phyloP scores from a whole-genome alignment of 2,113 vertebrate genomes.

The western clawed frog (Xenopus tropicalis) region UCB_Xtro_10.0 CM004450.2:69913001-69913500 shows the following conservation, averaged over 20 bases:
- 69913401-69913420: too few relatives aligned
- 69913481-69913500: too few relatives aligned
- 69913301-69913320: constrained; percentile 2
- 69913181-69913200: constrained; percentile 1
- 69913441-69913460: too few relatives aligned
- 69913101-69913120: neutral
- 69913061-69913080: neutral
- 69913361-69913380: too few relatives aligned
- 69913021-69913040: neutral
- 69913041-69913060: constrained; percentile 9
- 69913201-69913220: constrained; percentile 1
- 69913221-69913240: constrained; percentile 11
- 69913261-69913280: neutral
- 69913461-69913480: too few relatives aligned
- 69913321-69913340: too few relatives aligned
- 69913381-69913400: too few relatives aligned
- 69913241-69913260: neutral
- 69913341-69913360: too few relatives aligned
- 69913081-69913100: neutral
- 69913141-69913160: neutral
- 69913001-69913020: too few relatives aligned
- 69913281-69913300: constrained; percentile 5
- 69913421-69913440: too few relatives aligned
- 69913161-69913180: constrained; percentile 9
- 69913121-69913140: neutral